A percentile compares a stretch with the other conserved stretches of the same genome.
Conservation (phyloP, 2,888 invertebrate genomes). For the Eremobia ochroleuca region DNA sequence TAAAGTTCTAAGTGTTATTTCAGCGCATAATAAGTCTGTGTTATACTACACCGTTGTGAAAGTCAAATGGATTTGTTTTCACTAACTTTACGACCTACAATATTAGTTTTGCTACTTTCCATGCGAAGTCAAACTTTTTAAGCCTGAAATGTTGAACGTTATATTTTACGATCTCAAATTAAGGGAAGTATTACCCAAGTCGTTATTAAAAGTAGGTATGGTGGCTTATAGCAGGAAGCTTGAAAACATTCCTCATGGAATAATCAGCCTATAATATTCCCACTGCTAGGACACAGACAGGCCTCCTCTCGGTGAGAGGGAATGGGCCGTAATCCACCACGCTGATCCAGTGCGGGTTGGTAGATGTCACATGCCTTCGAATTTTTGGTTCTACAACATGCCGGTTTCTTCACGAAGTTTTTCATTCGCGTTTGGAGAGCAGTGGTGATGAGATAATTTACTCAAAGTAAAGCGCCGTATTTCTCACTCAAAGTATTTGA, state of each 20-base stretch:
- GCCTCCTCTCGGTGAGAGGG: not conserved
- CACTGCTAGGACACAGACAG: not conserved
- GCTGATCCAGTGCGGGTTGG: not conserved
- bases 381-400: not conserved
- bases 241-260: not conserved
- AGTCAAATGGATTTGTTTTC: conserved; percentile 40
- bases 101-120: conserved; percentile 30
- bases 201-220: not conserved
- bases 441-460: too few species aligned
- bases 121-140: conserved; percentile 26
- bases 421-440: not conserved
- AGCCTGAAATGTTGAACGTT: conserved; percentile 21
- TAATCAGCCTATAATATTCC: not conserved
- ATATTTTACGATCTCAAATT: conserved; percentile 19
- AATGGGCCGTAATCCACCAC: not conserved
- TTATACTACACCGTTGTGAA: conserved; percentile 2
- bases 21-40: conserved; percentile 1
- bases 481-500: too few species aligned
- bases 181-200: conserved; percentile 10
- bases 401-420: not conserved
- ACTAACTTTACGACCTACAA: conserved; percentile 31
- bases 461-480: not conserved
- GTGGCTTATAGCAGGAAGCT: not conserved
- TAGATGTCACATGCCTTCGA: not conserved
- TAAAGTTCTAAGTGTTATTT: conserved; percentile 32